Evolutionary conservation across 2,888 invertebrate genomes (phyloP).

Genomic region (Drosophila rubida): DNA sequence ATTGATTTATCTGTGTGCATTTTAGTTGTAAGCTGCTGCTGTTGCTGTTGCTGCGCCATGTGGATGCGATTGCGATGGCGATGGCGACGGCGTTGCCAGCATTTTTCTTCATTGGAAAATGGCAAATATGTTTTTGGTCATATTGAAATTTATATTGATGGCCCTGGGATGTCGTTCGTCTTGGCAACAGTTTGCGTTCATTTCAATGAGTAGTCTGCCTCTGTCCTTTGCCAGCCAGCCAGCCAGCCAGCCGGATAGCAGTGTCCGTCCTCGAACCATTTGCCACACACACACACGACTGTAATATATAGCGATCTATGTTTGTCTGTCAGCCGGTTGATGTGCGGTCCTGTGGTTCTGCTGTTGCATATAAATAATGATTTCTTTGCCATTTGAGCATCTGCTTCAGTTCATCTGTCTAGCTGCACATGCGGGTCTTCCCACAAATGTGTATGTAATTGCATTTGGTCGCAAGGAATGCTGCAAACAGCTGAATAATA

Average conservation of each 20-base stretch:
- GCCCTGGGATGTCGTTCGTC: slow-evolving; percentile 50
- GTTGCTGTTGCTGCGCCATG: not conserved
- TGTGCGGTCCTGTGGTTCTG: slow-evolving; percentile 36
- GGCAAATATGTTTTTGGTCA: slow-evolving; percentile 65
- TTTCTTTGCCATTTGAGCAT: slow-evolving; percentile 63
- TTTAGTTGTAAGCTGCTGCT: not conserved
- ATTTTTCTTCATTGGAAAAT: slow-evolving; percentile 57
- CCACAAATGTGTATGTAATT: slow-evolving; percentile 53
- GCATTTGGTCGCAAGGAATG: slow-evolving; percentile 27
- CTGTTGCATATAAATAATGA: slow-evolving; percentile 68
- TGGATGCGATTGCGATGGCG: slow-evolving; percentile 7
- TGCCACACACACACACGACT: not conserved
- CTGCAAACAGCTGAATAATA: slow-evolving; percentile 17
- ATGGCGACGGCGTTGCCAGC: slow-evolving; percentile 22
- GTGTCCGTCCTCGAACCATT: slow-evolving; percentile 1
- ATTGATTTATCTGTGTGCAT: slow-evolving; percentile 13
- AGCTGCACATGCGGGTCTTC: slow-evolving; percentile 46
- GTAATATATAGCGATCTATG: not conserved
- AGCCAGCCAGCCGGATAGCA: slow-evolving; percentile 8
- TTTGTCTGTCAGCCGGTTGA: slow-evolving; percentile 26
- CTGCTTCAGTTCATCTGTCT: slow-evolving; percentile 39
- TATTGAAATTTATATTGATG: slow-evolving; percentile 76
- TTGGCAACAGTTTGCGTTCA: slow-evolving; percentile 73
- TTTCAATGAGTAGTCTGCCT: slow-evolving; percentile 36
- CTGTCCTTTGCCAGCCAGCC: not conserved